Evolutionary conservation across 1,140 invertebrate species (phyloP), one percentile per base, ranked within the genome.

Genomic region (Bombus confusus): DNA sequence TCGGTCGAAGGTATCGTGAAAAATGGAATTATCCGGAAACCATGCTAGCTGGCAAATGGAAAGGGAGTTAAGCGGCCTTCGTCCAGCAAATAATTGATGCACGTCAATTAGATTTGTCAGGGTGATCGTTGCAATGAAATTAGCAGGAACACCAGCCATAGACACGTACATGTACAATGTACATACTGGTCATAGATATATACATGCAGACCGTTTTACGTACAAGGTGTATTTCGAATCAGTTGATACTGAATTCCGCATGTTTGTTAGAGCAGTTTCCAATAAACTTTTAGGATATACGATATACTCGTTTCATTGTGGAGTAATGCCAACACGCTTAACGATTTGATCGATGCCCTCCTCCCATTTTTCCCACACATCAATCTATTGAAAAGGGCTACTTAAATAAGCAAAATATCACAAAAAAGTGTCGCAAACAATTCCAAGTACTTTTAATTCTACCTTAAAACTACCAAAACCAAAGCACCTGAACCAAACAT

Each of bases 21-120:
- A 90, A 91, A 92, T 90, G 87, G 74, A 80, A 92, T 91, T 93
- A 90, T 87, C 83, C 69, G 69, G 82, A 80, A 85, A 88, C 83
- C 80, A 85, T 87, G 79, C 81, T 90, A 74, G 85, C 76, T 79
- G 85, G 72, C 62, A 84, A 90, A 80, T 87, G 78, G 85, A 91
- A 88, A 88, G 90, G 75, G 88, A 92, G 87, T 92, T 91, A 91
- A 92, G 88, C 89, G 88, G 88, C 87, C 91, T 91, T 91, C 92
- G 91, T 90, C 86, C 92, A 84, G 87, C 87, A 92, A 93, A 92
- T 93, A 93, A 94, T 93, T 94, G 92, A 88, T 91, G 92, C 86
- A 88, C 91, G 93, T 93, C 93, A 93, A 93, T 94, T 93, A 91
- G 92, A 93, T 93, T 93, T 93, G 92, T 93, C 91, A 93, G 91